phyloP scores from a whole-genome alignment of 2,888 invertebrate species.

The Lasioglossum lativentre region DNA sequence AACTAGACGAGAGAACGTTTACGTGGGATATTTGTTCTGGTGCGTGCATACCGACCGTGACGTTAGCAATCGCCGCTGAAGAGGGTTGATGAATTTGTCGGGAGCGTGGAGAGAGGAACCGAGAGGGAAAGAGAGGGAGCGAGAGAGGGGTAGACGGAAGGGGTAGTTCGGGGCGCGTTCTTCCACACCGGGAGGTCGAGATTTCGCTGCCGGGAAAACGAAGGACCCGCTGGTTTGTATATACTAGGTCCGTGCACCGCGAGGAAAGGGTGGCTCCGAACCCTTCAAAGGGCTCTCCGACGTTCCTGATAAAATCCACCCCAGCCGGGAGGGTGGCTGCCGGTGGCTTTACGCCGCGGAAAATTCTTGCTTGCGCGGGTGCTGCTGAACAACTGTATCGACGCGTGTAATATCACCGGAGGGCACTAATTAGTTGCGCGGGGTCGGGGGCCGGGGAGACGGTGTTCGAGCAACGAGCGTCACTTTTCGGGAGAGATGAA shows the following conservation, averaged over 20 bases:
- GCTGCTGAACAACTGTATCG: constrained; percentile 57
- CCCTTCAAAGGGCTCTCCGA: constrained; percentile 63
- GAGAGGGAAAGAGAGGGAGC: constrained; percentile 1
- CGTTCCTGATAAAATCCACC: constrained; percentile 70
- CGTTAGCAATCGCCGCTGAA: constrained; percentile 55
- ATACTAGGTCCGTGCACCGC: constrained; percentile 36
- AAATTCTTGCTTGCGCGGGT: constrained; percentile 59
- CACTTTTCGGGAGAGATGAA: constrained; percentile 43
- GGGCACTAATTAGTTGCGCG: constrained; percentile 58
- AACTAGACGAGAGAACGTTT: constrained; percentile 26
- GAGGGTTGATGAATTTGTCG: constrained; percentile 67
- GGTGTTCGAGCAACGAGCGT: constrained; percentile 30
- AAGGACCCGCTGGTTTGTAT: constrained; percentile 48
- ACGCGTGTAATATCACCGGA: constrained; percentile 64
- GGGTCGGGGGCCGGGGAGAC: neutral
- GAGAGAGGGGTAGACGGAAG: neutral
- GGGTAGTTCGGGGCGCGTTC: constrained; percentile 51
- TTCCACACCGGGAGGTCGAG: constrained; percentile 60
- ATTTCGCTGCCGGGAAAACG: constrained; percentile 62
- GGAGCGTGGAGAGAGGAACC: constrained; percentile 17
- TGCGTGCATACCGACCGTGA: constrained; percentile 51
- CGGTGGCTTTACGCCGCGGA: constrained; percentile 54
- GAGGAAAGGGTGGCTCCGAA: constrained; percentile 53
- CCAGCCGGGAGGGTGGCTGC: constrained; percentile 47
- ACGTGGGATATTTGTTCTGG: constrained; percentile 58